Conservation (phyloP, 2,888 invertebrate species). For the Patella depressa region DNA sequence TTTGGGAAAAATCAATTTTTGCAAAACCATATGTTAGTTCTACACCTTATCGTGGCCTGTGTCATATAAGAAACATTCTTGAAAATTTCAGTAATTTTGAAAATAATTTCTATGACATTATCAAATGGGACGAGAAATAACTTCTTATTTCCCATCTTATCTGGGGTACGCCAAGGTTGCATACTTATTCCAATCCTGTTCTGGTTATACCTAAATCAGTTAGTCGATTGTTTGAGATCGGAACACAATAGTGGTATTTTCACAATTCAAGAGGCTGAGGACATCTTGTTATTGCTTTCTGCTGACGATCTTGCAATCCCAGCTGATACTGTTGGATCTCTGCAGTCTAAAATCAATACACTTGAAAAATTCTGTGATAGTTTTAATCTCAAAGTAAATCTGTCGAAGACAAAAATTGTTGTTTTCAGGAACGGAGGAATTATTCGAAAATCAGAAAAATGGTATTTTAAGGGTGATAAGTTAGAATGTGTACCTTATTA, state of each 20-base stretch:
- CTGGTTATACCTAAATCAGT: neutral
- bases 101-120: no score
- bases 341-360: neutral
- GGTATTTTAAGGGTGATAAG: neutral
- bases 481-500: neutral
- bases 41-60: no score
- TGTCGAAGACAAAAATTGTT: neutral
- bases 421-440: neutral
- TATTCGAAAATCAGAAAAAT: neutral
- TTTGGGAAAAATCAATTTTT: no score
- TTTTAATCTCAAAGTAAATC: conserved; percentile 13
- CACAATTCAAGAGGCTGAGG: neutral
- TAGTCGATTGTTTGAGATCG: neutral
- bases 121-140: no score
- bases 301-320: neutral
- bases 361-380: conserved; percentile 9
- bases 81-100: neutral
- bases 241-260: neutral
- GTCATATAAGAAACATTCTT: neutral
- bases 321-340: neutral
- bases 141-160: neutral
- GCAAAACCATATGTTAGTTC: no score
- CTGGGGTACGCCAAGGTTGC: neutral
- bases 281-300: neutral
- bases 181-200: neutral